Percentiles rank a stretch among this genome's conserved stretches.
These are phyloP conservation scores for Chironomus riparius DNA, from an alignment of 2,888 invertebrate genomes.

Conservation along the genomic window DNA sequence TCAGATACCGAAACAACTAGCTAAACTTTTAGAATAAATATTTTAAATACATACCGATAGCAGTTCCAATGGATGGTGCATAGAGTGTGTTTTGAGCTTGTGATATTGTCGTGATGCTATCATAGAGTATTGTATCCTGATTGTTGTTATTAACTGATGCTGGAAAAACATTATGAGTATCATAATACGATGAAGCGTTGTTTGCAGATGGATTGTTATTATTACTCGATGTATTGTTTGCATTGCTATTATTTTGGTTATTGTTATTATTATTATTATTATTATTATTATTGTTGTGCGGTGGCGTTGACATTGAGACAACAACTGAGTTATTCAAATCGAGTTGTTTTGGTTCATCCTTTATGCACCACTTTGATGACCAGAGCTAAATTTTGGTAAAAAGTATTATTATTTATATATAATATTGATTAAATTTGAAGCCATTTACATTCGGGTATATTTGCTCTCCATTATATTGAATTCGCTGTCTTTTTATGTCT, in stretches of 20 bases:
- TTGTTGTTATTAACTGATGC: slow-evolving; percentile 29
- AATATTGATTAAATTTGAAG: not conserved
- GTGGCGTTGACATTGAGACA: slow-evolving; percentile 45
- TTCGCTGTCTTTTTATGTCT: slow-evolving; percentile 77
- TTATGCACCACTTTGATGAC: slow-evolving; percentile 84
- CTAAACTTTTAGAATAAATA: not conserved
- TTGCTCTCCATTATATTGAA: slow-evolving; percentile 82
- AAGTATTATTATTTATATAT: not conserved
- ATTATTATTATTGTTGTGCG: slow-evolving; percentile 9
- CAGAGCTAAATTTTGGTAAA: slow-evolving; percentile 68
- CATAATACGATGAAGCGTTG: slow-evolving; percentile 47
- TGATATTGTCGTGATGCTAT: slow-evolving; percentile 62
- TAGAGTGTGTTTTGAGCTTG: slow-evolving; percentile 65
- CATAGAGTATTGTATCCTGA: slow-evolving; percentile 51
- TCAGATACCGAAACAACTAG: too few relatives aligned
- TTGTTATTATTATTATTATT: not conserved
- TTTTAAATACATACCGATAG: slow-evolving; percentile 49
- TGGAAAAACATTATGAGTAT: slow-evolving; percentile 43
- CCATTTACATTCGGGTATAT: slow-evolving; percentile 77
- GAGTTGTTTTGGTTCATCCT: slow-evolving; percentile 75
- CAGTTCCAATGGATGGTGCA: slow-evolving; percentile 64
- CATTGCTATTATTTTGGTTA: slow-evolving; percentile 5
- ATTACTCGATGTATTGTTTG: slow-evolving; percentile 29
- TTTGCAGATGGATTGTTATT: slow-evolving; percentile 34
- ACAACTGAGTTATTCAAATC: slow-evolving; percentile 67